These are phyloP conservation scores for Progne subis DNA, from an alignment of 2,113 vertebrate genomes.

Conservation along the genomic window DNA sequence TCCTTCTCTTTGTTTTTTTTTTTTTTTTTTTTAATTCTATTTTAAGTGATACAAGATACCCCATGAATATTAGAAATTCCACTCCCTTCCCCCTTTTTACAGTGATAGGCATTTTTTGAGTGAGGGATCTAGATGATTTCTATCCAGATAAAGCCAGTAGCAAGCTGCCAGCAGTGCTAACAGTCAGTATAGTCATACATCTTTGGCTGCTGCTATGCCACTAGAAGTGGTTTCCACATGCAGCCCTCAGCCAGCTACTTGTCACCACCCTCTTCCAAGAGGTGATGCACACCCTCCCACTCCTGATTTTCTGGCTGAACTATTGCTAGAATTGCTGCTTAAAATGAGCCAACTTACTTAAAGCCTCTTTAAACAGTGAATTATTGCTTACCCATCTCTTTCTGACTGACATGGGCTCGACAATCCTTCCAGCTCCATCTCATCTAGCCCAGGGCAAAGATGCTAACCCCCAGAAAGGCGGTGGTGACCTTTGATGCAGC, in stretches of 20 bases:
- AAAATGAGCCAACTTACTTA: constrained; percentile 21
- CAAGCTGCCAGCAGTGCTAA: background rate
- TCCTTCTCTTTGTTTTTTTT: background rate
- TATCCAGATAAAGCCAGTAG: constrained; percentile 6
- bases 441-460: background rate
- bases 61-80: background rate
- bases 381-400: background rate
- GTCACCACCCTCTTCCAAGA: constrained; percentile 60
- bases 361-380: background rate
- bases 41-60: background rate
- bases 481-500: background rate
- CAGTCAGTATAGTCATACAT: background rate
- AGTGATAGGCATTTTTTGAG: background rate
- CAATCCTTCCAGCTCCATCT: background rate
- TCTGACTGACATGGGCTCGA: background rate
- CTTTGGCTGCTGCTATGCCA: constrained; percentile 15
- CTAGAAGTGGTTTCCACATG: background rate
- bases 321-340: constrained; percentile 1
- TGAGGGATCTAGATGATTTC: background rate
- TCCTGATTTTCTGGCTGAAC: constrained; percentile 38
- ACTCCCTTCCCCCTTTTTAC: background rate
- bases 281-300: constrained; percentile 18
- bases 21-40: too few relatives aligned
- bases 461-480: background rate
- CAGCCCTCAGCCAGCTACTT: constrained; percentile 42